Percentiles rank a stretch among this genome's conserved stretches.
Conservation (phyloP, 53 echinoderm and acorn worm species). For the Actinopyga echinites region DNA sequence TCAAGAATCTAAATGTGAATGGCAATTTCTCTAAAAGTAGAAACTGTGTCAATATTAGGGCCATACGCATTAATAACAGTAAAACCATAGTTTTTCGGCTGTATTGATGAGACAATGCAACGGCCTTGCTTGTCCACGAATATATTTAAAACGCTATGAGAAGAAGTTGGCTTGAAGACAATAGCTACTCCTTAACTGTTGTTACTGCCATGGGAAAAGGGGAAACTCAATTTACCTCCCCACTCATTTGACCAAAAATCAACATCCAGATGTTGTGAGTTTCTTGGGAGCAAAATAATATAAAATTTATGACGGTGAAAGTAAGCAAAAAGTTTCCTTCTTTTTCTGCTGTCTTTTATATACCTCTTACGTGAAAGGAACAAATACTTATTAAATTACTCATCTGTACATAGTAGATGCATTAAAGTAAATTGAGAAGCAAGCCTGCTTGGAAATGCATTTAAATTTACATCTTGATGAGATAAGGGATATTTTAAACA, state of each 20-base stretch:
- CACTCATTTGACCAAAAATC: conserved; percentile 34
- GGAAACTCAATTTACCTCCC: conserved; percentile 30
- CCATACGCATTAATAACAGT: conserved; percentile 44
- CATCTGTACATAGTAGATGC: background rate
- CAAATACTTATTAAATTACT: background rate
- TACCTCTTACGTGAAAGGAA: conserved; percentile 29
- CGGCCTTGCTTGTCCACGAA: conserved; percentile 25
- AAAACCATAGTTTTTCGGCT: background rate
- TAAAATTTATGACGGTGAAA: conserved; percentile 15
- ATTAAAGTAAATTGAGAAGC: too few species aligned
- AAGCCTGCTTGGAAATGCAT: too few species aligned
- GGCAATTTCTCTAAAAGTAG: conserved; percentile 42
- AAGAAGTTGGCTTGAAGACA: conserved; percentile 14
- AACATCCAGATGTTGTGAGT: conserved; percentile 12
- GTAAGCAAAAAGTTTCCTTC: conserved; percentile 37
- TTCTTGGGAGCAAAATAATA: conserved; percentile 33
- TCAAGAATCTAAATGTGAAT: conserved; percentile 35
- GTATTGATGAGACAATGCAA: conserved; percentile 16
- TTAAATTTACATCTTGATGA: too few species aligned
- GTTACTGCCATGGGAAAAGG: conserved; percentile 31
- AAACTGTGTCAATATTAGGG: conserved; percentile 37
- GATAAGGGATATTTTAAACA: too few species aligned
- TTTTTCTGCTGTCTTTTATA: background rate
- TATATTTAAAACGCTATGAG: background rate
- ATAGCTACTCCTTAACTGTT: conserved; percentile 40